A percentile compares a stretch with the other conserved stretches of the same genome.
phyloP scores from a whole-genome alignment of 2,888 invertebrate species.

The Gortyna flavago region DNA sequence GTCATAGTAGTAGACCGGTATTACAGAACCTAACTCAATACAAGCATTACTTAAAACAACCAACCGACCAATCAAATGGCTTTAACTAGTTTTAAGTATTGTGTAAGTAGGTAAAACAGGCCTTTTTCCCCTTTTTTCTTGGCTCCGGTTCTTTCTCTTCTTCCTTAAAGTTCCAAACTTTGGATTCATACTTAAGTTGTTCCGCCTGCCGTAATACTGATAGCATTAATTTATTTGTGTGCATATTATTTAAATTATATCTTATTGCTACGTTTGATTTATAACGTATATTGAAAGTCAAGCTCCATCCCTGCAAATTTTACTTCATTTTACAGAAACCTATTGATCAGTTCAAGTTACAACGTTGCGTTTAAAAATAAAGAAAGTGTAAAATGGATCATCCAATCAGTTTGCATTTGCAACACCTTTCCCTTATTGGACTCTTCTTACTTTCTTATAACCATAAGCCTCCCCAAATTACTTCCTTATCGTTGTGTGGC shows the following conservation, averaged over 20 bases:
- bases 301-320: background rate
- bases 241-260: background rate
- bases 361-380: background rate
- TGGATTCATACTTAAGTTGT: conserved; percentile 68
- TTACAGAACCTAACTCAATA: conserved; percentile 15
- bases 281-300: background rate
- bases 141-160: conserved; percentile 53
- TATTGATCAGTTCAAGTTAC: background rate
- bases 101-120: conserved; percentile 23
- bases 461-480: background rate
- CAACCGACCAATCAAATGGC: background rate
- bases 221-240: conserved; percentile 17
- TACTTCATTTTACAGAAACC: background rate
- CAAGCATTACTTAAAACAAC: conserved; percentile 6
- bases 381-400: background rate
- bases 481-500: too few species aligned
- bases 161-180: conserved; percentile 66
- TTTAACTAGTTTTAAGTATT: conserved; percentile 19
- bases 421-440: background rate
- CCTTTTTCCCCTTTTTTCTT: conserved; percentile 50
- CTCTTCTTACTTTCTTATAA: background rate
- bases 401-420: background rate
- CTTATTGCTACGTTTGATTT: background rate
- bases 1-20: conserved; percentile 43
- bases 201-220: conserved; percentile 70